These are phyloP conservation scores for Teleopsis dalmanni DNA, from an alignment of 1,140 invertebrate genomes.

Conservation along the genomic window DNA sequence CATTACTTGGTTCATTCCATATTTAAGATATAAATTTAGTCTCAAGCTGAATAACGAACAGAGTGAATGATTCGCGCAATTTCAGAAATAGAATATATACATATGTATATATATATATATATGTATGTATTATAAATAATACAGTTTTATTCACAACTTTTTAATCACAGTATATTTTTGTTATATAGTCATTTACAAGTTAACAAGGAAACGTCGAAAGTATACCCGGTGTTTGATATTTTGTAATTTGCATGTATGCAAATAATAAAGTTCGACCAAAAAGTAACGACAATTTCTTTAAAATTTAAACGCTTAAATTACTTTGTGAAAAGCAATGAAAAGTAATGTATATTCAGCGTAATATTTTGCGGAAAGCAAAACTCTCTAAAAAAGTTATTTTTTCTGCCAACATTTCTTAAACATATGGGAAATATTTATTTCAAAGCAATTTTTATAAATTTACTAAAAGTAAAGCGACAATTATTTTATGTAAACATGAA, in stretches of 20 bases:
- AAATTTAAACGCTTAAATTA: neutral
- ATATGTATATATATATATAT: neutral
- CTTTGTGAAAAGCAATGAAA: neutral
- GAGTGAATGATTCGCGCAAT: no score
- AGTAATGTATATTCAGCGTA: neutral
- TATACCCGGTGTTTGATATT: no score
- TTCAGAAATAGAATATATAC: neutral
- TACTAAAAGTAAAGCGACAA: neutral
- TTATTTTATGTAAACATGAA: neutral
- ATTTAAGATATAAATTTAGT: no score
- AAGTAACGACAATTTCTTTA: neutral
- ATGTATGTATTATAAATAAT: constrained; percentile 5
- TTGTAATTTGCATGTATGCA: no score
- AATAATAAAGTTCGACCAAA: neutral
- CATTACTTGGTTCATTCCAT: no score
- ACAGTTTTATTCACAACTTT: constrained; percentile 6
- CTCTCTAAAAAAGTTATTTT: no score
- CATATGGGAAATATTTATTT: no score
- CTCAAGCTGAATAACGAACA: no score
- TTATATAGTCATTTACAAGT: constrained; percentile 9
- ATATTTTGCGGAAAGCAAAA: neutral
- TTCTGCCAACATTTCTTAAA: no score
- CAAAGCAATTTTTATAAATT: no score
- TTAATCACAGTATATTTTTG: constrained; percentile 5
- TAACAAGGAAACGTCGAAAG: constrained; percentile 9